A percentile compares a stretch with the other conserved stretches of the same genome.
These are phyloP conservation scores for Scytalopus superciliaris DNA, from an alignment of 2,113 vertebrate genomes.

Conservation along the genomic window DNA sequence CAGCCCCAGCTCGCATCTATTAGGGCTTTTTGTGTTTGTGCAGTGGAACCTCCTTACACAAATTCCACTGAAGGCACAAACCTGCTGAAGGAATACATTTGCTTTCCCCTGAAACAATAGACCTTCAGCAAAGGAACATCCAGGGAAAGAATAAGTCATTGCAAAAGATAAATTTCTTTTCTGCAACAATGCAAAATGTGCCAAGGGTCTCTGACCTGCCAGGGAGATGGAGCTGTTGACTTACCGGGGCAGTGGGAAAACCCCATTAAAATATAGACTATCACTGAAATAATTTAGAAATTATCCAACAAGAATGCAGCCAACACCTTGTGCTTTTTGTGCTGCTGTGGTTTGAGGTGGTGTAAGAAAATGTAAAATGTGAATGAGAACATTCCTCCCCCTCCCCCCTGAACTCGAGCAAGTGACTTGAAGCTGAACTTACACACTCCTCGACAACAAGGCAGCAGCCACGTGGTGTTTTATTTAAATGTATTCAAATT, in stretches of 20 bases:
- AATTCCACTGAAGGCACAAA: slow-evolving; percentile 76
- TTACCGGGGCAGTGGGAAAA: neutral
- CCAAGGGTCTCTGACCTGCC: neutral
- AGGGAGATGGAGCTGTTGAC: slow-evolving; percentile 16
- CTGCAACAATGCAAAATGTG: slow-evolving; percentile 4
- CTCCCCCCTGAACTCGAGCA: neutral
- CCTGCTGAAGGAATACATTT: slow-evolving; percentile 76
- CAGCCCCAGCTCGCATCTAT: slow-evolving; percentile 77
- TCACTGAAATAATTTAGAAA: neutral
- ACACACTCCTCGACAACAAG: neutral
- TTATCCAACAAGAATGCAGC: neutral
- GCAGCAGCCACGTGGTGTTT: neutral
- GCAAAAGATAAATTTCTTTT: slow-evolving; percentile 53
- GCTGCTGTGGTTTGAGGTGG: neutral
- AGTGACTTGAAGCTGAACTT: neutral
- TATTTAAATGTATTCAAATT: neutral
- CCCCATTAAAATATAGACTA: neutral
- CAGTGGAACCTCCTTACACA: slow-evolving; percentile 75
- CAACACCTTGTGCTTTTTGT: neutral
- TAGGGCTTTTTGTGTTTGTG: slow-evolving; percentile 80
- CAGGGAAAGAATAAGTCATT: slow-evolving; percentile 63
- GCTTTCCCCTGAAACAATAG: slow-evolving; percentile 75
- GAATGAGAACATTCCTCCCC: neutral
- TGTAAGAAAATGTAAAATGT: neutral
- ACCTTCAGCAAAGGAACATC: slow-evolving; percentile 62